Base-by-base conservation (phyloP, 2,797 vertebrate species). In the Phaenicophaeus curvirostris region DNA sequence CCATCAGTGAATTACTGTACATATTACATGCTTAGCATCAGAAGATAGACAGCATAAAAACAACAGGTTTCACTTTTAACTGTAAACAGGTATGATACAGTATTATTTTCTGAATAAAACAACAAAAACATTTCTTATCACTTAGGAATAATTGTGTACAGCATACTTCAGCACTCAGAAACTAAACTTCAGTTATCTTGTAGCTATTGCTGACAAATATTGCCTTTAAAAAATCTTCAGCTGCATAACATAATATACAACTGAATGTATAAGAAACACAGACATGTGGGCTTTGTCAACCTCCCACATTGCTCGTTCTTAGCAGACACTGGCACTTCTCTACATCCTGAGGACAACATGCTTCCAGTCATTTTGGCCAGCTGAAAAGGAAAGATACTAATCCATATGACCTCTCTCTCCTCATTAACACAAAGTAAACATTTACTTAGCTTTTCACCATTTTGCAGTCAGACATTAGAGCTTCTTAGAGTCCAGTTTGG, bases 161-260 rank as follows among this genome's bases (percentile, higher is more conserved):
- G 59, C 35, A 82, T 69, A 91, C 55, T 81, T 73, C 59, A 93
- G 35, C 58, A 89, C 55, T 90, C 79, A 76, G 72, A 90, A 86
- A 94, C 21, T 31, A 87, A 46, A 84, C 50, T 85, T 85, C 54
- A n/a, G 48, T 91, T 72, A 67, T 54, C 31, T 76, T 67, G 66
- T 54, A 91, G 62, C 68, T 93, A 93, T 72, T 94, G 93, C 80
- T 93, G 90, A 93, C 74, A 94, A 96, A 87, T 90, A 93, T 74
- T 96, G 93, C 87, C 92, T 96, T 94, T 48, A 65, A 86, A 86
- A 85, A 75, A 62, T 63, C 54, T 93, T 79, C 92, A 92, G 75
- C 71, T 77, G 72, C 0, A 0, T 65, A 37, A n/a, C 48, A 7
- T 44, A 68, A 68, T 48, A 88, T 25, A 87, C 65, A 84, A 88